Evolutionary conservation across 2,888 invertebrate genomes (phyloP).

Genomic region (Periphyllus acericola): DNA sequence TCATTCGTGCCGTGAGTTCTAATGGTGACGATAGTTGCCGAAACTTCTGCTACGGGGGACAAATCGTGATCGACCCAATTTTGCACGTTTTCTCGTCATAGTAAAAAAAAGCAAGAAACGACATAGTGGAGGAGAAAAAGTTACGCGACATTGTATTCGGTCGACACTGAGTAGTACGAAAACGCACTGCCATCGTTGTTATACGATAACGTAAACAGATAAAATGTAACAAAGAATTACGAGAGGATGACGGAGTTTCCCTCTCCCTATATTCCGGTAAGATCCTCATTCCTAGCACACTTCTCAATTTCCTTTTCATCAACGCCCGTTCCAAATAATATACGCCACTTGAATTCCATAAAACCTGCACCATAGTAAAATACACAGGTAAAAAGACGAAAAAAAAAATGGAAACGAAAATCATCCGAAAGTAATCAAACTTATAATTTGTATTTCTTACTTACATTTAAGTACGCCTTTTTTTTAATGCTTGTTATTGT

Average conservation of each 20-base stretch:
- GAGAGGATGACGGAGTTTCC: neutral
- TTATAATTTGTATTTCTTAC: neutral
- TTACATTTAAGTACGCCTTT: neutral
- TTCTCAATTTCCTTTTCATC: conserved; percentile 61
- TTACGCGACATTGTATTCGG: conserved; percentile 22
- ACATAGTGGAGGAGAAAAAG: neutral
- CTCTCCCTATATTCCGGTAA: conserved; percentile 7
- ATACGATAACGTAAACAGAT: conserved; percentile 56
- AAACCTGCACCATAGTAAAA: conserved; percentile 1
- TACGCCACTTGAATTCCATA: conserved; percentile 13
- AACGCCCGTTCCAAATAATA: conserved; percentile 12
- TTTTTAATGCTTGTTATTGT: neutral
- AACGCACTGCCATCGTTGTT: conserved; percentile 20
- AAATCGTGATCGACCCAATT: conserved; percentile 49
- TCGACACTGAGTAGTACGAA: conserved; percentile 26
- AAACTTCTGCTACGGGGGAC: conserved; percentile 30
- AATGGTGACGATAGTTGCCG: conserved; percentile 27
- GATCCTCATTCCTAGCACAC: conserved; percentile 49
- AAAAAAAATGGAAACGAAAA: neutral
- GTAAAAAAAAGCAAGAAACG: conserved; percentile 16
- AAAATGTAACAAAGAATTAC: conserved; percentile 55
- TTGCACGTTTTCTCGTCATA: conserved; percentile 20
- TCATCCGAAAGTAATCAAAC: neutral
- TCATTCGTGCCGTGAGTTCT: conserved; percentile 33
- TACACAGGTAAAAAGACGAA: neutral